Conservation (phyloP, 2,888 invertebrate genomes). For the Drosophila mimica region DNA sequence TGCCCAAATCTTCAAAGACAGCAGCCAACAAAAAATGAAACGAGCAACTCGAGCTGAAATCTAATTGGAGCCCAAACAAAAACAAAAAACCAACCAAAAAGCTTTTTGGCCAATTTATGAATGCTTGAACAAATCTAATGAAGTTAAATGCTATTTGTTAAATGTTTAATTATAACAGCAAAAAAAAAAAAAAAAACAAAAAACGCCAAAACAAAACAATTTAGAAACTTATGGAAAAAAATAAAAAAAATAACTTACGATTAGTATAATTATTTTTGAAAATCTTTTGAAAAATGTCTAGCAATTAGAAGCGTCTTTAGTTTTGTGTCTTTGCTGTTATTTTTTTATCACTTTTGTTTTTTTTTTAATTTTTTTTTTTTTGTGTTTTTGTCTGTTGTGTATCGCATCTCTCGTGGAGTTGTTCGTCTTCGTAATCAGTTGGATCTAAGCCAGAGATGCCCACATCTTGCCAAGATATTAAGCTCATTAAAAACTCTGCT, state of each 20-base stretch:
- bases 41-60: slow-evolving; percentile 50
- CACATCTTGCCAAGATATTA: slow-evolving; percentile 76
- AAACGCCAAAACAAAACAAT: slow-evolving; percentile 32
- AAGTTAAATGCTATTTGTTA: slow-evolving; percentile 55
- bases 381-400: slow-evolving; percentile 26
- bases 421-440: slow-evolving; percentile 69
- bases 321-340: slow-evolving; percentile 2
- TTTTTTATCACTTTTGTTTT: slow-evolving; percentile 25
- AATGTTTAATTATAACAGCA: slow-evolving; percentile 71
- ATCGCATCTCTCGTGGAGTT: slow-evolving; percentile 23
- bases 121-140: slow-evolving; percentile 60
- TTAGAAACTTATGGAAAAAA: slow-evolving; percentile 3
- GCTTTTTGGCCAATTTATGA: slow-evolving; percentile 43
- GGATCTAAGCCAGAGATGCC: slow-evolving; percentile 72
- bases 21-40: slow-evolving; percentile 15
- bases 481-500: slow-evolving; percentile 73
- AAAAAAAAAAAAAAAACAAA: slow-evolving; percentile 5
- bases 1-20: slow-evolving; percentile 53
- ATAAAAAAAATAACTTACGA: slow-evolving; percentile 13
- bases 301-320: slow-evolving; percentile 65
- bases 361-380: slow-evolving; percentile 4
- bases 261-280: slow-evolving; percentile 41
- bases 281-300: slow-evolving; percentile 72
- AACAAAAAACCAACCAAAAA: slow-evolving; percentile 29
- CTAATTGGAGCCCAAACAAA: slow-evolving; percentile 70